A percentile compares a stretch with the other conserved stretches of the same genome.
Conservation (phyloP, 2,113 vertebrate genomes). For the Ptilonorhynchus violaceus region DNA sequence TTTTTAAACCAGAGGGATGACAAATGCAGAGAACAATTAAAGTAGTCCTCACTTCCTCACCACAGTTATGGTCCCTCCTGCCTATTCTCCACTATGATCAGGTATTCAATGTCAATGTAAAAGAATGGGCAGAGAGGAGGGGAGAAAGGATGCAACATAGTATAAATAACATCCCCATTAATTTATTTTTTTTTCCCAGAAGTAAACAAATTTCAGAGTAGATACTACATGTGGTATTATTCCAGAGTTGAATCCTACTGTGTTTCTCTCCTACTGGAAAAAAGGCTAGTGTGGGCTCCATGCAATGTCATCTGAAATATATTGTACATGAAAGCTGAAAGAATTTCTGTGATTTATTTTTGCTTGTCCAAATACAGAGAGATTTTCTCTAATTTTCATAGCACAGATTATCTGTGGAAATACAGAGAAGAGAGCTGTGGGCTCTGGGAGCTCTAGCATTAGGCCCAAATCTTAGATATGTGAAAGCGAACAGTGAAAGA, state of each 20-base stretch:
- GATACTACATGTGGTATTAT: background rate
- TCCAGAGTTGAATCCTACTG: background rate
- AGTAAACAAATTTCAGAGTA: background rate
- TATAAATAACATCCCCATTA: background rate
- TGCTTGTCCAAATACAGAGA: background rate
- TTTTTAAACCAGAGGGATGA: background rate
- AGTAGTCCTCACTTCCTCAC: background rate
- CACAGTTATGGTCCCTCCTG: background rate
- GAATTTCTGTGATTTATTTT: background rate
- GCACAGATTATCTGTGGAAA: background rate
- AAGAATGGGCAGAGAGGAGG: background rate
- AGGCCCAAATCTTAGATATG: background rate
- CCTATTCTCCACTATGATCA: background rate
- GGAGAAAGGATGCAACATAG: too few relatives aligned
- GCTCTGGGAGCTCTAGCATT: background rate
- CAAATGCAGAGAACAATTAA: background rate
- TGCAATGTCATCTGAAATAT: background rate
- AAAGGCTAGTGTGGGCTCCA: background rate
- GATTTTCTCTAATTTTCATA: background rate
- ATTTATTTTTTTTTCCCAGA: fast-evolving
- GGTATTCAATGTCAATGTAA: background rate
- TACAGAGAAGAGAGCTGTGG: background rate
- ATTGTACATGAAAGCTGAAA: background rate
- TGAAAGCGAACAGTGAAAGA: background rate
- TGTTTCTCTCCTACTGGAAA: background rate